phyloP scores from a whole-genome alignment of 2,113 vertebrate species.

The Podarcis cretensis region DNA sequence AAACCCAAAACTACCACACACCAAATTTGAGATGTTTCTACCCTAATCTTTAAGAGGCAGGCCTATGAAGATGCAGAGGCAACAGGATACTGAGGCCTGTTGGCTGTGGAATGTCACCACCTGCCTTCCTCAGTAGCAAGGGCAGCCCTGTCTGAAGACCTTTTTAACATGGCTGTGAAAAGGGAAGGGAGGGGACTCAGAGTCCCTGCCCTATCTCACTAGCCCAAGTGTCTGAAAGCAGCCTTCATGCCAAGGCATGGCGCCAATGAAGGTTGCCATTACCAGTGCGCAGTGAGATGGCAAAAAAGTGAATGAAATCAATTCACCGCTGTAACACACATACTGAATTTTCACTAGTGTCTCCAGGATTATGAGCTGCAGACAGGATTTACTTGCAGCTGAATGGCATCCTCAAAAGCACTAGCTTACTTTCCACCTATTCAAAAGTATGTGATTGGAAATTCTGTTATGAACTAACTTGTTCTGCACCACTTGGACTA shows the following conservation, averaged over 20 bases:
- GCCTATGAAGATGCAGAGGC: background rate
- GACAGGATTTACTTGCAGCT: background rate
- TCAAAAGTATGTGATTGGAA: background rate
- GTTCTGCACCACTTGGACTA: background rate
- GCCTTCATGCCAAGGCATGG: too few species aligned
- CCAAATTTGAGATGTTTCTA: background rate
- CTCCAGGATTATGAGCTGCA: background rate
- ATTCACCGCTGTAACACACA: background rate
- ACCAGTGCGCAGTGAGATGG: background rate
- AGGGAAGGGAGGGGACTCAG: background rate
- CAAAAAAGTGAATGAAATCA: background rate
- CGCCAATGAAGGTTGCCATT: background rate
- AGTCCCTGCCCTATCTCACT: background rate
- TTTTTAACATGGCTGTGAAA: background rate
- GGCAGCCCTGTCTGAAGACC: background rate
- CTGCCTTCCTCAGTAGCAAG: background rate
- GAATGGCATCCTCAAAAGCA: background rate
- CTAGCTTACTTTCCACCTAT: background rate
- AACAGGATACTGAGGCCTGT: background rate
- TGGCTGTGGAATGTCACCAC: background rate
- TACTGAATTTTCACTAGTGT: background rate
- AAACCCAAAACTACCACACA: background rate
- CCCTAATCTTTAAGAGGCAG: background rate
- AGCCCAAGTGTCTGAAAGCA: background rate
- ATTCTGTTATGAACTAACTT: background rate